Conservation (phyloP, 2,113 vertebrate species). For the Cebus imitator region DNA sequence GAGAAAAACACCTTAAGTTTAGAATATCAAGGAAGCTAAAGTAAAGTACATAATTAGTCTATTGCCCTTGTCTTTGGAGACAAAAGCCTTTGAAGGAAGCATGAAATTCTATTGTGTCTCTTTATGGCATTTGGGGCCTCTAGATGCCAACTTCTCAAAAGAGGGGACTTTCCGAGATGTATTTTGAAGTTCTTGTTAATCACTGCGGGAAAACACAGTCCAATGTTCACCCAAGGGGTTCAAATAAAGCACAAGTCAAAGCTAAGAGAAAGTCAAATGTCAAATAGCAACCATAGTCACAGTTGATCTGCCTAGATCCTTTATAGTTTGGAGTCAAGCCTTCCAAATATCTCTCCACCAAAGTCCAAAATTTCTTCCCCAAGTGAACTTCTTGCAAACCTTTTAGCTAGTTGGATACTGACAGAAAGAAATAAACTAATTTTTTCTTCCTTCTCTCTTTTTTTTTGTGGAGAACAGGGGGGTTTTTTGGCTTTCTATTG, state of each 20-base stretch:
- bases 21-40: conserved; percentile 31
- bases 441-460: not conserved
- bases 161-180: conserved; percentile 55
- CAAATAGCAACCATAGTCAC: rapidly evolving
- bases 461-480: too few relatives aligned
- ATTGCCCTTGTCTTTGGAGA: not conserved
- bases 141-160: not conserved
- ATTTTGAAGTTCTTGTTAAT: not conserved
- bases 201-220: not conserved
- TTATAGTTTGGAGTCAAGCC: rapidly evolving
- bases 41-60: not conserved
- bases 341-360: not conserved
- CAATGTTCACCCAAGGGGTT: not conserved
- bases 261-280: not conserved
- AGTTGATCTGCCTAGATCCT: not conserved
- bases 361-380: not conserved
- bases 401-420: not conserved
- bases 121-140: not conserved
- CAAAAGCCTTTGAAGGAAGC: not conserved
- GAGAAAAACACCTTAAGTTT: not conserved
- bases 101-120: conserved; percentile 22
- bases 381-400: not conserved
- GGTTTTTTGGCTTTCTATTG: not conserved
- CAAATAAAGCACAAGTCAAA: not conserved
- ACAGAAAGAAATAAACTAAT: not conserved